phyloP scores from a whole-genome alignment of 2,888 invertebrate species.

The Trissolcus brochymenae region DNA sequence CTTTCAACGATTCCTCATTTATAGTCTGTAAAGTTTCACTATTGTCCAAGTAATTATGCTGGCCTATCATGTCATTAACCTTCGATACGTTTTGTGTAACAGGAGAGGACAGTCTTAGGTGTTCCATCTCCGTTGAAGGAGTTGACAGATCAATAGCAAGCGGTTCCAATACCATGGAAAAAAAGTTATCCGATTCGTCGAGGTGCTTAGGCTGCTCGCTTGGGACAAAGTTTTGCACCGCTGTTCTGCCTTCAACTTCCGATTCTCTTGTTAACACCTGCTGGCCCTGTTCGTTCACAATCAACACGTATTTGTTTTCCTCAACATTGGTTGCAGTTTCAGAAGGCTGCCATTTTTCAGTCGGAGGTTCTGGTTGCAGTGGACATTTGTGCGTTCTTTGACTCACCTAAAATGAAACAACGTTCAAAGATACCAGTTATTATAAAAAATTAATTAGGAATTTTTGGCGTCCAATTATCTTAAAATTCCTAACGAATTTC shows the following conservation, averaged over 20 bases:
- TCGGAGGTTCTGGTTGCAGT: slow-evolving; percentile 74
- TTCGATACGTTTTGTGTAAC: slow-evolving; percentile 48
- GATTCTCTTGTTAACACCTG: slow-evolving; percentile 67
- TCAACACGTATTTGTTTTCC: slow-evolving; percentile 69
- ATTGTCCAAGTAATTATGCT: slow-evolving; percentile 33
- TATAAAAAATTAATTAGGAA: too few relatives aligned
- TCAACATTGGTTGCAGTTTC: slow-evolving; percentile 42
- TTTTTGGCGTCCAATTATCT: too few relatives aligned
- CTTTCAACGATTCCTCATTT: slow-evolving; percentile 78
- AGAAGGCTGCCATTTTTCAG: slow-evolving; percentile 26
- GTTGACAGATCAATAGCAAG: slow-evolving; percentile 80
- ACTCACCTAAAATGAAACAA: slow-evolving; percentile 79
- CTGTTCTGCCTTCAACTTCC: slow-evolving; percentile 50
- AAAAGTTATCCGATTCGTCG: slow-evolving; percentile 72
- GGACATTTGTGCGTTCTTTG: slow-evolving; percentile 89
- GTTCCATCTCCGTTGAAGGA: slow-evolving; percentile 82
- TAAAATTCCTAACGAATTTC: too few relatives aligned
- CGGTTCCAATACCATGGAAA: slow-evolving; percentile 77
- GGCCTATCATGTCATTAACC: slow-evolving; percentile 36
- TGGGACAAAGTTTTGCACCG: neutral
- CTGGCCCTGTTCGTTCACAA: slow-evolving; percentile 69
- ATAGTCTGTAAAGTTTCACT: slow-evolving; percentile 74
- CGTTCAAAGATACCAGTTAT: too few relatives aligned
- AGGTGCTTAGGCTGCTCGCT: slow-evolving; percentile 55
- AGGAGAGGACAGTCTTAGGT: slow-evolving; percentile 79